These are phyloP conservation scores for Delphinus delphis DNA, from an alignment of 2,113 vertebrate species.

Conservation along the genomic window DNA sequence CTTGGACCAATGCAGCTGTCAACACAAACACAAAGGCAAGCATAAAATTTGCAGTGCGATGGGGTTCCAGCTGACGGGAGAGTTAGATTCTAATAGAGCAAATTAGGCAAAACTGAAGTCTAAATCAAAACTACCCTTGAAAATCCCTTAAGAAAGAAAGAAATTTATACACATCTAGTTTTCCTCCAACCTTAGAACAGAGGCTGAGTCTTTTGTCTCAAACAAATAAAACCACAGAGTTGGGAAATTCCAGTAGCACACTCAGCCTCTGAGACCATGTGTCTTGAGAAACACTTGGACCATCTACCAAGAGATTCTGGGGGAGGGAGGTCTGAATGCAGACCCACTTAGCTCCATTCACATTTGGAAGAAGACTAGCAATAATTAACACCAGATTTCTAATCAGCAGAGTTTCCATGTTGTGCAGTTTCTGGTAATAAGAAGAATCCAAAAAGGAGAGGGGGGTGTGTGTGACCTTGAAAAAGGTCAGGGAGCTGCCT, in stretches of 20 bases:
- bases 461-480: too few species aligned
- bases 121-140: not conserved
- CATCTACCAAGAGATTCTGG: not conserved
- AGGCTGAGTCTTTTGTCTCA: not conserved
- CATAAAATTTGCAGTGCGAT: rapidly evolving
- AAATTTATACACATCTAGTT: not conserved
- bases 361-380: not conserved
- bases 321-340: not conserved
- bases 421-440: not conserved
- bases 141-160: not conserved
- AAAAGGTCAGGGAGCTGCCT: not conserved
- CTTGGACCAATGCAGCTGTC: not conserved
- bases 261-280: not conserved
- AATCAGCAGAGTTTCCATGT: not conserved
- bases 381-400: not conserved
- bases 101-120: not conserved
- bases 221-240: not conserved
- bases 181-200: not conserved
- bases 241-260: not conserved
- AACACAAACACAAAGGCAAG: not conserved
- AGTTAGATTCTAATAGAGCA: not conserved
- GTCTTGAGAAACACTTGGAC: not conserved
- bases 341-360: not conserved
- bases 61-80: rapidly evolving
- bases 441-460: not conserved